Conservation (phyloP, 2,888 invertebrate genomes). For the Choreutis nemorana region DNA sequence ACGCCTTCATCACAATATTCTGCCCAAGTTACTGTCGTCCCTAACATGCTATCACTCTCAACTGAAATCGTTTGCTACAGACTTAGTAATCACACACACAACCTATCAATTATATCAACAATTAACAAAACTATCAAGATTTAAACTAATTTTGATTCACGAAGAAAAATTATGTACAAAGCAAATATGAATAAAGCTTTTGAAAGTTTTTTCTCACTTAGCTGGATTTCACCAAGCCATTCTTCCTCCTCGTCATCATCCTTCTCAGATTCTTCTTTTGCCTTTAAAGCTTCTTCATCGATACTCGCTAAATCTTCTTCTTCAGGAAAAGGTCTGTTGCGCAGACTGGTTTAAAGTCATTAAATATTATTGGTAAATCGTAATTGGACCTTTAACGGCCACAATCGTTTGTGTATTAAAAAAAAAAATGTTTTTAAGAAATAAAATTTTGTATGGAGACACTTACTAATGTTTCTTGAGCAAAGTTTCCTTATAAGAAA, state of each 20-base stretch:
- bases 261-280: constrained; percentile 59
- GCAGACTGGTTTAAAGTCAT: constrained; percentile 28
- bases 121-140: too few species aligned
- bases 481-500: constrained; percentile 35
- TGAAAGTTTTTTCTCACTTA: too few species aligned
- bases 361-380: not conserved
- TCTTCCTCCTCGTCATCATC: constrained; percentile 57
- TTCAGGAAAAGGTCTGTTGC: constrained; percentile 43
- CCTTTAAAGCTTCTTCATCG: constrained; percentile 64
- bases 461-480: constrained; percentile 55
- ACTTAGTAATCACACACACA: not conserved
- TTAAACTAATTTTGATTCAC: not conserved
- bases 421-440: not conserved
- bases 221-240: constrained; percentile 65
- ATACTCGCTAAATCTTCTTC: constrained; percentile 57
- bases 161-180: constrained; percentile 6
- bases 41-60: constrained; percentile 42
- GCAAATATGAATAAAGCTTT: constrained; percentile 4
- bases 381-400: too few species aligned
- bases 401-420: too few species aligned
- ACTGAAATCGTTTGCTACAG: constrained; percentile 25
- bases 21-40: constrained; percentile 49
- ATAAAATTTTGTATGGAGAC: constrained; percentile 1
- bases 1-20: constrained; percentile 41
- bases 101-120: not conserved